Conservation (phyloP, 2,888 invertebrate genomes). For the Ceraclea dissimilis region DNA sequence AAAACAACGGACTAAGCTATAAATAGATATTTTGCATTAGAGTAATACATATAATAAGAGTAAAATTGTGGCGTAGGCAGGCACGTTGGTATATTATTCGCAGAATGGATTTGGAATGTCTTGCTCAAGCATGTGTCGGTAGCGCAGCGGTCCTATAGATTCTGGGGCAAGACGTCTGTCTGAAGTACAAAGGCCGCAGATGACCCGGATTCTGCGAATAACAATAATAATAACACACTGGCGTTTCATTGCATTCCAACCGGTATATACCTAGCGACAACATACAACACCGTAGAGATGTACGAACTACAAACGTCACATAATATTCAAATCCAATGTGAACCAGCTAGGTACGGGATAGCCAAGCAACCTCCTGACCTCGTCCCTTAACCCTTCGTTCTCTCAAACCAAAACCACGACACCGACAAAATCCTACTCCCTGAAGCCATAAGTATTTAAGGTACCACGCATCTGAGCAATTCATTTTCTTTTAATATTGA, state of each 20-base stretch:
- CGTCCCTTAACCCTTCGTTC: too few relatives aligned
- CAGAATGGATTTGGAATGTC: not conserved
- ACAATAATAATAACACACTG: not conserved
- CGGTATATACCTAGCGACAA: not conserved
- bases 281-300: not conserved
- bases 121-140: not conserved
- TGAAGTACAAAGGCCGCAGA: conserved; percentile 1
- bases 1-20: not conserved
- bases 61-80: too few relatives aligned
- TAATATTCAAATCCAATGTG: too few relatives aligned
- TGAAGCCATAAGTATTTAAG: too few relatives aligned
- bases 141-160: not conserved
- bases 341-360: too few relatives aligned
- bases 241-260: not conserved
- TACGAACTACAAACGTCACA: too few relatives aligned
- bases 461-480: too few relatives aligned
- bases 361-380: too few relatives aligned
- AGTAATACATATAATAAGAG: not conserved
- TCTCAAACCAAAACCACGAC: too few relatives aligned
- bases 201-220: conserved; percentile 2
- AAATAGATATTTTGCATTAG: not conserved
- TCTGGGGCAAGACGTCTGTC: conserved; percentile 8
- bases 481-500: too few relatives aligned
- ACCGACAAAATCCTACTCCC: too few relatives aligned
- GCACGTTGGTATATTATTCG: too few relatives aligned